phyloP scores from a whole-genome alignment of 2,888 invertebrate species.

The Heliconius hortense region DNA sequence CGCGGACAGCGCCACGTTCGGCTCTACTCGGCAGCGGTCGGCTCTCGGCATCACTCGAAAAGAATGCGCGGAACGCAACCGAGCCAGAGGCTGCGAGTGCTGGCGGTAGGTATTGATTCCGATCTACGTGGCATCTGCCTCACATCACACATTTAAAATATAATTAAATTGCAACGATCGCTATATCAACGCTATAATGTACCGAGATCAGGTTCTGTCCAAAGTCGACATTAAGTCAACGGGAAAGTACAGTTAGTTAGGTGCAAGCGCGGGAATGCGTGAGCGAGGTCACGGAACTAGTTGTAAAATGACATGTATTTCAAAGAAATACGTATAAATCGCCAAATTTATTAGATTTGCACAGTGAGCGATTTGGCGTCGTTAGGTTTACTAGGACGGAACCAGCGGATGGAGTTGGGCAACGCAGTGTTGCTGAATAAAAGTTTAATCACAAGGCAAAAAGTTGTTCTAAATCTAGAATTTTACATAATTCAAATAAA shows the following conservation, averaged over 20 bases:
- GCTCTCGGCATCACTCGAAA: constrained; percentile 61
- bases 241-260: constrained; percentile 83
- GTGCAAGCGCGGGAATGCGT: constrained; percentile 82
- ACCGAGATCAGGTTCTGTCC: constrained; percentile 80
- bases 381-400: background rate
- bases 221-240: constrained; percentile 80
- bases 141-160: constrained; percentile 73
- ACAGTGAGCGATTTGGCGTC: background rate
- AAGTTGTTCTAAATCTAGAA: background rate
- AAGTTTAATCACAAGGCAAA: too few relatives aligned
- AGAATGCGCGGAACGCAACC: constrained; percentile 76
- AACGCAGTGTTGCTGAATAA: background rate
- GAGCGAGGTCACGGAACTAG: constrained; percentile 83
- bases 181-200: constrained; percentile 72
- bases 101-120: constrained; percentile 57
- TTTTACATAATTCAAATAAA: background rate
- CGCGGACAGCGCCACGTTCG: constrained; percentile 62
- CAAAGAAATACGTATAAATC: constrained; percentile 62
- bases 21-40: constrained; percentile 60
- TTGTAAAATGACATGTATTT: constrained; percentile 79
- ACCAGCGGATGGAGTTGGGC: background rate
- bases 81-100: constrained; percentile 58
- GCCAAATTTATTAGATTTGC: background rate
- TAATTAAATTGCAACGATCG: constrained; percentile 80
- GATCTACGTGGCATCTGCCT: constrained; percentile 68